phyloP scores from a whole-genome alignment of 2,797 vertebrate genomes.

The Todus mexicanus region DNA sequence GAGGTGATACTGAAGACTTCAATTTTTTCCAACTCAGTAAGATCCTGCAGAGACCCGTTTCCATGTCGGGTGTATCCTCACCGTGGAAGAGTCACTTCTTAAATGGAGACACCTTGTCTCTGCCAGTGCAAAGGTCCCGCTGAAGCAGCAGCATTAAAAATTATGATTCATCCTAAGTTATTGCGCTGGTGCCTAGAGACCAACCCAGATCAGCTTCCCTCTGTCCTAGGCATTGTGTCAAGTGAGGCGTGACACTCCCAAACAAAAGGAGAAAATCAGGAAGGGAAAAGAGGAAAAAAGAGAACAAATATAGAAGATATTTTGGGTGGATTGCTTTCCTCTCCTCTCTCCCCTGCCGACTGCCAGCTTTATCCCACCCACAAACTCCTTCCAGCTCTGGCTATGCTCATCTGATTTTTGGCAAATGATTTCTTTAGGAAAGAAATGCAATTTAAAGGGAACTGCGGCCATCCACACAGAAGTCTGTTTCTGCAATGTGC shows the following conservation, averaged over 20 bases:
- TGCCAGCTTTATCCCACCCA: conserved; percentile 29
- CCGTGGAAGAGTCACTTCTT: not conserved
- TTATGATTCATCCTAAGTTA: conserved; percentile 19
- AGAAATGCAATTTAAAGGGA: not conserved
- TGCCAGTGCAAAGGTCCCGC: not conserved
- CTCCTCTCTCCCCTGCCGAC: not conserved
- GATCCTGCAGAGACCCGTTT: not conserved
- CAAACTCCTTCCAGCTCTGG: conserved; percentile 19
- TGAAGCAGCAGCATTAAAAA: conserved; percentile 15
- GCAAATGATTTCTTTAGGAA: not conserved
- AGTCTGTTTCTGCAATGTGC: not conserved
- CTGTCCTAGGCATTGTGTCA: not conserved
- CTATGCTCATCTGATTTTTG: not conserved
- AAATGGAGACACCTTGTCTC: not conserved
- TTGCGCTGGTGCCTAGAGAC: not conserved
- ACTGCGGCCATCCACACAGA: not conserved
- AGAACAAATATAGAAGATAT: not conserved
- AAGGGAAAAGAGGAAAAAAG: not conserved
- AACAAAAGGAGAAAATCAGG: not conserved
- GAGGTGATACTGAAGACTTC: not conserved
- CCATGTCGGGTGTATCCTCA: not conserved
- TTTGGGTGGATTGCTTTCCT: not conserved
- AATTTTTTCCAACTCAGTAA: not conserved
- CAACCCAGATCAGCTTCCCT: not conserved
- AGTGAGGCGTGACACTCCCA: not conserved